These are phyloP conservation scores for Drosophila ezoana DNA, from an alignment of 2,888 invertebrate genomes.

Conservation along the genomic window DNA sequence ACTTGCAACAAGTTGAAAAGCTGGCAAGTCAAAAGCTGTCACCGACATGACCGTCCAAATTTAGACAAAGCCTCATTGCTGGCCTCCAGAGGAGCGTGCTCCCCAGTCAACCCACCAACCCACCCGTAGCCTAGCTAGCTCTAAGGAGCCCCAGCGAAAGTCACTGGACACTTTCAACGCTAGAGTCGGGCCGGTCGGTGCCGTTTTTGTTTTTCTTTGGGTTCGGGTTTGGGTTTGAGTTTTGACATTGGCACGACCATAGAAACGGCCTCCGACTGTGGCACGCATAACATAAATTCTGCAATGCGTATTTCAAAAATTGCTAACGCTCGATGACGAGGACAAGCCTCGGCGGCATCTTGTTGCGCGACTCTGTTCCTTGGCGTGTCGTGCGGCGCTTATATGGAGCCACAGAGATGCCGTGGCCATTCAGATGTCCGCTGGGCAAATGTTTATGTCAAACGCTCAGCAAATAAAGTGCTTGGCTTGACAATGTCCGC, in stretches of 20 bases:
- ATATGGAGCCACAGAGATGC: slow-evolving; percentile 76
- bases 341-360: slow-evolving; percentile 34
- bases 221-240: slow-evolving; percentile 34
- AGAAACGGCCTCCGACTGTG: slow-evolving; percentile 59
- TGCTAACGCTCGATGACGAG: slow-evolving; percentile 61
- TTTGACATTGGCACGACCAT: slow-evolving; percentile 59
- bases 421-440: slow-evolving; percentile 77
- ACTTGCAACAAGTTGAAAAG: slow-evolving; percentile 67
- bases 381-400: slow-evolving; percentile 72
- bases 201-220: slow-evolving; percentile 38
- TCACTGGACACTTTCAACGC: slow-evolving; percentile 73
- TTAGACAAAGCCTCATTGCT: slow-evolving; percentile 76
- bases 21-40: slow-evolving; percentile 73
- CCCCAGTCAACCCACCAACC: slow-evolving; percentile 9
- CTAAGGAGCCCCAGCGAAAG: slow-evolving; percentile 64
- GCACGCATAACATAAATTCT: slow-evolving; percentile 79
- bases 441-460: slow-evolving; percentile 80
- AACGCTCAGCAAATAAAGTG: slow-evolving; percentile 79
- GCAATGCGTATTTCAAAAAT: slow-evolving; percentile 79
- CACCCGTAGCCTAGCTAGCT: slow-evolving; percentile 8
- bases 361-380: slow-evolving; percentile 50
- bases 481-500: slow-evolving; percentile 78
- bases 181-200: slow-evolving; percentile 19
- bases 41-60: slow-evolving; percentile 76
- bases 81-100: slow-evolving; percentile 64